Conservation (phyloP, 1,140 invertebrate genomes). For the Melipona quadrifasciata region DNA sequence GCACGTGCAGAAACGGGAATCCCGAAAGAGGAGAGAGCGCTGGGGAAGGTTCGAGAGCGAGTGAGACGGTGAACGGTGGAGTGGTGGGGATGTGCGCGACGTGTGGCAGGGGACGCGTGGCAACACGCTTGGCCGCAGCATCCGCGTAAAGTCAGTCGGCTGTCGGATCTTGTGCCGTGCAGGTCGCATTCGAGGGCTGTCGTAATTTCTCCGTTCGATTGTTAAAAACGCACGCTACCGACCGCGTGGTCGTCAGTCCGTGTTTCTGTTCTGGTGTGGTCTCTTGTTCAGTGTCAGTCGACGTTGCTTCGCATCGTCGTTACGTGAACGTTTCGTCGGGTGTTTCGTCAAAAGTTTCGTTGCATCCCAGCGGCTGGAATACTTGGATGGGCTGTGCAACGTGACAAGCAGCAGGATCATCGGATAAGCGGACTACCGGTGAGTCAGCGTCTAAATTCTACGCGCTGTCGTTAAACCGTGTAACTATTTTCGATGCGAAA, state of each 20-base stretch:
- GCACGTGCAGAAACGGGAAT: conserved; percentile 25
- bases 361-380: neutral
- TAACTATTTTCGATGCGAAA: neutral
- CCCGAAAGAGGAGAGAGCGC: neutral
- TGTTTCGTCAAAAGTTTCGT: too few relatives aligned
- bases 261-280: neutral
- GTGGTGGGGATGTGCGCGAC: conserved; percentile 31
- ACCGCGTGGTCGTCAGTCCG: conserved; percentile 12
- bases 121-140: conserved; percentile 58
- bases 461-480: neutral
- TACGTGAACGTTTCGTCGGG: neutral
- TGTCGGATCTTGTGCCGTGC: conserved; percentile 53
- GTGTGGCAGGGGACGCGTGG: conserved; percentile 42
- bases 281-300: neutral
- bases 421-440: conserved; percentile 17
- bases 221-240: neutral
- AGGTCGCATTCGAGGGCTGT: neutral
- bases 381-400: neutral
- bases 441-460: conserved; percentile 35
- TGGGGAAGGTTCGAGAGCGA: neutral
- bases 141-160: conserved; percentile 63
- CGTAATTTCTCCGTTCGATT: too few relatives aligned
- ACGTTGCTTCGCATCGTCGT: neutral
- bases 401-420: neutral
- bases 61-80: neutral